Base-by-base conservation (phyloP, 2,113 vertebrate genomes). In the Lagenorhynchus albirostris region DNA sequence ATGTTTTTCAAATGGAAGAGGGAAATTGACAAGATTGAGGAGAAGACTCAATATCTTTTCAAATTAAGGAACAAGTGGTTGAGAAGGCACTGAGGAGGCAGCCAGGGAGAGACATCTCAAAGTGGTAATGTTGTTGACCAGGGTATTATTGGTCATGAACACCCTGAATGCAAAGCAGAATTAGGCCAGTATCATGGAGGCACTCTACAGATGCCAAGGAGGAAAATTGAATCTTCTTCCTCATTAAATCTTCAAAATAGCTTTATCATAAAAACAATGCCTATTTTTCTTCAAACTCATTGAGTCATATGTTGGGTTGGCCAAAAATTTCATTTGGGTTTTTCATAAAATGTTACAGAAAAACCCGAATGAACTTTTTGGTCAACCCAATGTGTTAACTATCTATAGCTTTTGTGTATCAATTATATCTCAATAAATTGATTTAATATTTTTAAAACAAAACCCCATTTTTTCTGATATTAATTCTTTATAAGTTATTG, bases 121-220 rank as follows among this genome's bases (percentile, higher is more conserved):
- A 21, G 15, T 10, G 12, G 11, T 6, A 3, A 11, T 12, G 18
- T 25, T 23, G 2, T 12, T 88, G 50, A 36, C 5, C 7, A 26
- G 23, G 12, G 15, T 18, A 21, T 9, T 38, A 21, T 12, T 38
- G 23, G 5, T 50, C 23, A 21, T 8, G 0, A 91, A 17, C 1
- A 44, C 6, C 5, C 0, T 3, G 41, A 5, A 58, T 11, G 13
- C 0, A 44, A 4, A 25, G 12, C 4, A 18, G 14, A 70, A 14
- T 89, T 29, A 41, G 11, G 21, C 6, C 68, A 82, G 11, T 8
- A 26, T 71, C 2, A n/a, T 5, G 9, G 26, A 36, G 5, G 0
- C 25, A 7, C 12, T 9, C 20, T n/a, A 31, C 1, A 50, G 55
- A 76, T 36, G 2, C 26, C 0, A 33, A 29, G 3, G 0, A 10